Percentiles rank a stretch among this genome's conserved stretches.
These are phyloP conservation scores for Sinella curviseta DNA, from an alignment of 1,140 invertebrate species.

Conservation along the genomic window DNA sequence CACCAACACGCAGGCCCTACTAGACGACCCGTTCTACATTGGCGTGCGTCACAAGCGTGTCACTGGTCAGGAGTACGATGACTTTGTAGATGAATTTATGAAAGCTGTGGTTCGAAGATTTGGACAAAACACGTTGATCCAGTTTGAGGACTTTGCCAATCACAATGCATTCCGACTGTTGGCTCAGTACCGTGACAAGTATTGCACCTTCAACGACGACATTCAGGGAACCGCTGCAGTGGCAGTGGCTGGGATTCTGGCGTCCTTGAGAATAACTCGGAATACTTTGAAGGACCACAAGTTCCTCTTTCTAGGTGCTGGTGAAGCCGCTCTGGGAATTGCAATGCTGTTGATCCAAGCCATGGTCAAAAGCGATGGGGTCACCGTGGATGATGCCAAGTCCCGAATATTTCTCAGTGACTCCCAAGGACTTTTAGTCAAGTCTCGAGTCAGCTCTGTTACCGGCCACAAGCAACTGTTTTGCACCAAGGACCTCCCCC, in stretches of 20 bases:
- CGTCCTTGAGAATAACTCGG: conserved; percentile 75
- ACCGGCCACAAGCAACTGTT: conserved; percentile 71
- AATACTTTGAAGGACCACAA: conserved; percentile 77
- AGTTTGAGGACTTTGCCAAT: conserved; percentile 97
- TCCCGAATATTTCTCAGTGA: conserved; percentile 66
- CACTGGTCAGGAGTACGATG: conserved; percentile 86
- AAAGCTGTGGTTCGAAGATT: conserved; percentile 87
- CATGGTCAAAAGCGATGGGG: conserved; percentile 75
- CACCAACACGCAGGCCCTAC: conserved; percentile 82
- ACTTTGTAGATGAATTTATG: conserved; percentile 98
- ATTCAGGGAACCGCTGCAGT: conserved; percentile 95
- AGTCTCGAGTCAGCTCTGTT: conserved; percentile 65
- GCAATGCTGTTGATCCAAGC: conserved; percentile 82
- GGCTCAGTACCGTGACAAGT: conserved; percentile 80
- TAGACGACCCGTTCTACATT: conserved; percentile 94
- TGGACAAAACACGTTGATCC: conserved; percentile 82
- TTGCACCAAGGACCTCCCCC: conserved; percentile 77
- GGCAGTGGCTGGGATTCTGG: conserved; percentile 84
- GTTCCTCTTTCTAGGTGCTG: conserved; percentile 88
- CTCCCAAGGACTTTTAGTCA: conserved; percentile 78
- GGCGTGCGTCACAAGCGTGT: conserved; percentile 84
- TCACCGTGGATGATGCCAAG: conserved; percentile 71
- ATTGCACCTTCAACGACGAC: conserved; percentile 96
- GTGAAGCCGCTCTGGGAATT: conserved; percentile 86
- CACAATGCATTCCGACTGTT: conserved; percentile 88